Conservation (phyloP, 1,140 invertebrate genomes). For the Drosophila quadrilineata region DNA sequence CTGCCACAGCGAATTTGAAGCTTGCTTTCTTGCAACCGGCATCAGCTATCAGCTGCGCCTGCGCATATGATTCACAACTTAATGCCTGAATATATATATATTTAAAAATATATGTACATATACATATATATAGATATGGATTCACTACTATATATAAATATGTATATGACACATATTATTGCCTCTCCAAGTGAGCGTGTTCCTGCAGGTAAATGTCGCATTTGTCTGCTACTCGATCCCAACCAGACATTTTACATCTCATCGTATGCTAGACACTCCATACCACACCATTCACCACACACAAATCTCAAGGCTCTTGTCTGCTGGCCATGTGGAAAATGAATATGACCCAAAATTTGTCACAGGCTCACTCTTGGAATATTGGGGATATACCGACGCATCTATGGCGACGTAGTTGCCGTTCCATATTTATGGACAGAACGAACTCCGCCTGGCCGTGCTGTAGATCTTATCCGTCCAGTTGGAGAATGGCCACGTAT, state of each 20-base stretch:
- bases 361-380: conserved; percentile 39
- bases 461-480: conserved; percentile 61
- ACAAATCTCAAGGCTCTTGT: conserved; percentile 39
- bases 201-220: conserved; percentile 74
- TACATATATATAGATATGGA: conserved; percentile 46
- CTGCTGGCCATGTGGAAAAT: conserved; percentile 26
- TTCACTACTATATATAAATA: too few species aligned
- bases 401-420: conserved; percentile 3
- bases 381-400: conserved; percentile 8
- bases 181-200: conserved; percentile 61
- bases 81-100: too few species aligned
- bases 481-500: conserved; percentile 50
- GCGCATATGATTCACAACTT: conserved; percentile 79
- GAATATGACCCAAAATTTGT: conserved; percentile 63
- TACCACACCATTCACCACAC: conserved; percentile 35
- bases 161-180: too few species aligned
- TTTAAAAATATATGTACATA: too few species aligned
- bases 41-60: conserved; percentile 46
- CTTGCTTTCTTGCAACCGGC: too few species aligned
- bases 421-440: conserved; percentile 39
- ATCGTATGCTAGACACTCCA: neutral
- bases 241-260: conserved; percentile 7
- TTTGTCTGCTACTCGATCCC: conserved; percentile 58
- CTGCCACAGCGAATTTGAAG: conserved; percentile 20
- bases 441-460: conserved; percentile 18